Evolutionary conservation across 2,113 vertebrate species (phyloP).

Genomic region (Neolamprologus hecqui): DNA sequence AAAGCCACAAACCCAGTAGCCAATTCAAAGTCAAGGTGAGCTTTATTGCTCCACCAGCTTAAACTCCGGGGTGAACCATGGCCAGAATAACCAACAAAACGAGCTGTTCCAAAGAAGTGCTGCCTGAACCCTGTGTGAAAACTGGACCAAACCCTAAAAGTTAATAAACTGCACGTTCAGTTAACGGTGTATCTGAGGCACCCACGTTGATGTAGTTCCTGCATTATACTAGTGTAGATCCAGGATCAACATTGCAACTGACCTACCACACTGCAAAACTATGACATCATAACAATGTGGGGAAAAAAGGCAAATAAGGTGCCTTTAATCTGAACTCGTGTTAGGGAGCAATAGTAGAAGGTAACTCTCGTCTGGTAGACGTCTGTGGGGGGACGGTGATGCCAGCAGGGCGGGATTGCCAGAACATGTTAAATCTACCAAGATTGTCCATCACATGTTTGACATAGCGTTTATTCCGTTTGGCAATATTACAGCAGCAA

Average conservation of each 20-base stretch:
- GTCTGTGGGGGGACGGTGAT: rapidly evolving
- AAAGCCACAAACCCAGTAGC: background rate
- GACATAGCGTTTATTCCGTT: background rate
- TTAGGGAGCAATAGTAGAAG: background rate
- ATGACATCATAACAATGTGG: background rate
- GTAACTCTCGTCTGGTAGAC: background rate
- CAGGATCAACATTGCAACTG: background rate
- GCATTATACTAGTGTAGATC: background rate
- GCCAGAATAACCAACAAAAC: background rate
- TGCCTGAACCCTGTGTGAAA: background rate
- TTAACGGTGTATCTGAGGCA: background rate
- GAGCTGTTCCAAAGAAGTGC: background rate
- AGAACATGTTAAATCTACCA: background rate
- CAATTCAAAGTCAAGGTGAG: background rate
- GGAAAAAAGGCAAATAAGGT: background rate
- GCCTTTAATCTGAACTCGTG: background rate
- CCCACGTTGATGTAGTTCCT: background rate
- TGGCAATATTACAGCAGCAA: background rate
- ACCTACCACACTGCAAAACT: background rate
- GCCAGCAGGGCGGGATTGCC: background rate
- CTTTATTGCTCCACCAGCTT: background rate
- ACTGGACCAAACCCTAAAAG: background rate
- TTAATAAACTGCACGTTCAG: background rate
- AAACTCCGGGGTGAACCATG: background rate
- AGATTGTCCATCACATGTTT: background rate